Conservation (phyloP, 2,113 vertebrate genomes). For the Platanista minor region DNA sequence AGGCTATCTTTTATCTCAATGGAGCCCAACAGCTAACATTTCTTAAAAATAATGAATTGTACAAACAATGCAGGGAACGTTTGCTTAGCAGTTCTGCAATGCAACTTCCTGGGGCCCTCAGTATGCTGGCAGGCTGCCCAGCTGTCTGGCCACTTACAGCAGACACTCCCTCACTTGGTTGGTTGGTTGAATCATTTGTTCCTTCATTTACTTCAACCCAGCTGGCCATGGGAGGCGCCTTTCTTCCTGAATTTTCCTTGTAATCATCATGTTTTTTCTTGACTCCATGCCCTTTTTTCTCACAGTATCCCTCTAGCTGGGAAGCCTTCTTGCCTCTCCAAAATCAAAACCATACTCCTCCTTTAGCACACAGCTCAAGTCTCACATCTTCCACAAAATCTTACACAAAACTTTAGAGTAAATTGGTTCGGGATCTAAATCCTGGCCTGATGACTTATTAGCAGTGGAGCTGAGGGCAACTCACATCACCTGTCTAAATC, state of each 20-base stretch:
- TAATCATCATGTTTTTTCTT: not conserved
- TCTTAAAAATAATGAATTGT: slow-evolving; percentile 62
- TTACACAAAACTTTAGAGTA: not conserved
- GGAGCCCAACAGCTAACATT: slow-evolving; percentile 53
- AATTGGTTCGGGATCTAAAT: not conserved
- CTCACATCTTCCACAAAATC: not conserved
- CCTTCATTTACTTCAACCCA: not conserved
- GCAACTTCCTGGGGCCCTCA: not conserved
- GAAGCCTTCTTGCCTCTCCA: not conserved
- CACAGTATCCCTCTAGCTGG: not conserved
- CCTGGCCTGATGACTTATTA: not conserved
- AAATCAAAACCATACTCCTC: not conserved
- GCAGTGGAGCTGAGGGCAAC: not conserved
- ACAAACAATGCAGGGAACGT: slow-evolving; percentile 46
- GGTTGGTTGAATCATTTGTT: not conserved
- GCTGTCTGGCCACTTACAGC: not conserved
- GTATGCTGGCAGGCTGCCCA: not conserved
- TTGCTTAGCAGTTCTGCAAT: not conserved
- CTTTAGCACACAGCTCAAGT: not conserved
- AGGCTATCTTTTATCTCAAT: slow-evolving; percentile 64
- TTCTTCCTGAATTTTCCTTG: not conserved
- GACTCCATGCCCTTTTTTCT: not conserved
- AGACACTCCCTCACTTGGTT: not conserved
- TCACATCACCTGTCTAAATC: not conserved
- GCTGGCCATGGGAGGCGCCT: not conserved